Evolutionary conservation across 2,888 invertebrate species (phyloP).

Genomic region (Papilio elwesi): DNA sequence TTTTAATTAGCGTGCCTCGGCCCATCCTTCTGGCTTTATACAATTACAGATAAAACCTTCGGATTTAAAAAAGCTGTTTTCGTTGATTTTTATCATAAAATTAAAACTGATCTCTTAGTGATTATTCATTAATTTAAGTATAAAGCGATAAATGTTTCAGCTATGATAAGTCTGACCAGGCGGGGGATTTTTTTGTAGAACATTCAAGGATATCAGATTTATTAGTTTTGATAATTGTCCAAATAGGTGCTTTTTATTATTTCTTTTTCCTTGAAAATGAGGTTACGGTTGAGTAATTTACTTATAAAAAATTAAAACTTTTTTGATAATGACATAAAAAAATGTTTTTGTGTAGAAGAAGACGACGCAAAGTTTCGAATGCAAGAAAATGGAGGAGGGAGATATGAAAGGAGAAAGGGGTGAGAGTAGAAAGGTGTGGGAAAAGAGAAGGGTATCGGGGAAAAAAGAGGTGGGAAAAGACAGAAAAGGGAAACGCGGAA

Average conservation of each 20-base stretch:
- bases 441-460: too few relatives aligned
- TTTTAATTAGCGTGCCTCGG: too few relatives aligned
- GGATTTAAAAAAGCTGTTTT: conserved; percentile 7
- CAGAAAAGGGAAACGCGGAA: too few relatives aligned
- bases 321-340: too few relatives aligned
- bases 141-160: conserved; percentile 38
- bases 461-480: too few relatives aligned
- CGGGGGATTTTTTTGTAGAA: conserved; percentile 33
- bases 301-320: too few relatives aligned
- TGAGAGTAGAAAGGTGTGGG: too few relatives aligned
- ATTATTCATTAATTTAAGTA: conserved; percentile 20
- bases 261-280: conserved; percentile 1
- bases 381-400: too few relatives aligned
- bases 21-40: too few relatives aligned
- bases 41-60: background rate
- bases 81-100: conserved; percentile 24
- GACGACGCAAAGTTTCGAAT: too few relatives aligned
- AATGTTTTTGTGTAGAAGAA: too few relatives aligned
- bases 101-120: background rate
- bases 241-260: conserved; percentile 11
- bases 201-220: conserved; percentile 34
- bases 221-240: conserved; percentile 20
- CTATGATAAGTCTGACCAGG: conserved; percentile 27
- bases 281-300: background rate
- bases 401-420: too few relatives aligned